phyloP scores from a whole-genome alignment of 2,888 invertebrate genomes.

The Acrobeloides nanus region DNA sequence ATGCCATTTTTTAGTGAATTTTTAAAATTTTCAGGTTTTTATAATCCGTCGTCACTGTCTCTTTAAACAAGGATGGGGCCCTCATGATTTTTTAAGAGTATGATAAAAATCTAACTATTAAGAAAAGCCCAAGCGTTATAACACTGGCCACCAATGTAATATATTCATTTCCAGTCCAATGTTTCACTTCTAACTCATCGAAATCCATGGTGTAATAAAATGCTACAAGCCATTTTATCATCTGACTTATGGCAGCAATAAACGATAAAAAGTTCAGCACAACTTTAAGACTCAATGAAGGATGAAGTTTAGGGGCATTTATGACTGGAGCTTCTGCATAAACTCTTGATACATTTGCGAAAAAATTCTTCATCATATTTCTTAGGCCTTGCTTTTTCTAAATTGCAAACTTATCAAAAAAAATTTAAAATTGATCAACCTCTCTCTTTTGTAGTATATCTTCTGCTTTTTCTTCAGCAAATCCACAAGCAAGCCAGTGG shows the following conservation, averaged over 20 bases:
- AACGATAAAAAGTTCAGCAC: slow-evolving; percentile 29
- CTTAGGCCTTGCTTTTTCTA: background rate
- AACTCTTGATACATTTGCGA: slow-evolving; percentile 32
- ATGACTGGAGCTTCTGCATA: slow-evolving; percentile 11
- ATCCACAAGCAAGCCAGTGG: slow-evolving; percentile 51
- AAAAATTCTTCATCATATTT: slow-evolving; percentile 1
- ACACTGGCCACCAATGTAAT: slow-evolving; percentile 30
- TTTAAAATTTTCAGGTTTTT: too few relatives aligned
- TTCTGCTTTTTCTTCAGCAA: slow-evolving; percentile 49
- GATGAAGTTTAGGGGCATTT: background rate
- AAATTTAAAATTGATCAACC: too few relatives aligned
- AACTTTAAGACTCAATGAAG: background rate
- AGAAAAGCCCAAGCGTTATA: too few relatives aligned
- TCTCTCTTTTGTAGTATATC: slow-evolving; percentile 35
- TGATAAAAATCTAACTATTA: too few relatives aligned
- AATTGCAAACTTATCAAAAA: too few relatives aligned
- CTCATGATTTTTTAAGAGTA: too few relatives aligned
- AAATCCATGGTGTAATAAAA: slow-evolving; percentile 51
- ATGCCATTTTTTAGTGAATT: too few relatives aligned
- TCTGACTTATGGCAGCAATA: slow-evolving; percentile 25
- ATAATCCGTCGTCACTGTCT: too few relatives aligned
- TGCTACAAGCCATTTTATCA: slow-evolving; percentile 41
- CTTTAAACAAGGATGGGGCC: too few relatives aligned
- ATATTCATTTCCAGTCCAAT: slow-evolving; percentile 37
- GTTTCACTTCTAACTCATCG: slow-evolving; percentile 35